Percentiles rank a stretch among this genome's conserved stretches.
Conservation (phyloP, 2,888 invertebrate genomes). For the Criorhina ranunculi region DNA sequence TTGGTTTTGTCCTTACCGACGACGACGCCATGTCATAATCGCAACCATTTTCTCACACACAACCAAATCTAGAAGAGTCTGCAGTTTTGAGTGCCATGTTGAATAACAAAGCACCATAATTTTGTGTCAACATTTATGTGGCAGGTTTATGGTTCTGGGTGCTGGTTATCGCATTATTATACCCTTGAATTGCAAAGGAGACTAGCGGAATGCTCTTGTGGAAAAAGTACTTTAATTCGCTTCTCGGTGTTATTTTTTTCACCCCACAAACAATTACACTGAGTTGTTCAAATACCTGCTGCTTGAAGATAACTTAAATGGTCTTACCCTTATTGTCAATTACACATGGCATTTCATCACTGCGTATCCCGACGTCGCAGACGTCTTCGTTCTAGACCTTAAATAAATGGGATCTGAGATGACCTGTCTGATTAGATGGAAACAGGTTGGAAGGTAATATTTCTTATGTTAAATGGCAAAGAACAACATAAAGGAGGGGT, state of each 20-base stretch:
- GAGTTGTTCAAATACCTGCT: conserved; percentile 25
- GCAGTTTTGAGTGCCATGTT: conserved; percentile 52
- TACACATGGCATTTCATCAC: conserved; percentile 51
- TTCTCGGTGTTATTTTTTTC: conserved; percentile 4
- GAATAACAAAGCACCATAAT: conserved; percentile 51
- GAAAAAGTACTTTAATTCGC: conserved; percentile 10
- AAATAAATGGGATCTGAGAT: conserved; percentile 38
- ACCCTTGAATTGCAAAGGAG: conserved; percentile 36
- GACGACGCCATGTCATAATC: conserved; percentile 25
- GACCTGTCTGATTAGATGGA: conserved; percentile 20
- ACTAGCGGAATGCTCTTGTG: conserved; percentile 26
- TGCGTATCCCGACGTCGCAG: background rate
- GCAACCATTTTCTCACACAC: conserved; percentile 33
- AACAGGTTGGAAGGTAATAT: background rate
- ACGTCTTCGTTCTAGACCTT: background rate
- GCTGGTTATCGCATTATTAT: conserved; percentile 53
- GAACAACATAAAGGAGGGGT: background rate
- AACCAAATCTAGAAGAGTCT: conserved; percentile 40
- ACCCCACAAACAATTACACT: conserved; percentile 9
- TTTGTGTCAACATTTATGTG: conserved; percentile 54
- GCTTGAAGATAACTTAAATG: conserved; percentile 43
- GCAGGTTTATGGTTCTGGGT: conserved; percentile 39
- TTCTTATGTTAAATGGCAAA: background rate
- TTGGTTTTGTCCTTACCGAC: conserved; percentile 4
- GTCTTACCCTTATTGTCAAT: conserved; percentile 48